Base-by-base conservation (phyloP, 2,888 invertebrate genomes). In the Cacoxenus indagator region DNA sequence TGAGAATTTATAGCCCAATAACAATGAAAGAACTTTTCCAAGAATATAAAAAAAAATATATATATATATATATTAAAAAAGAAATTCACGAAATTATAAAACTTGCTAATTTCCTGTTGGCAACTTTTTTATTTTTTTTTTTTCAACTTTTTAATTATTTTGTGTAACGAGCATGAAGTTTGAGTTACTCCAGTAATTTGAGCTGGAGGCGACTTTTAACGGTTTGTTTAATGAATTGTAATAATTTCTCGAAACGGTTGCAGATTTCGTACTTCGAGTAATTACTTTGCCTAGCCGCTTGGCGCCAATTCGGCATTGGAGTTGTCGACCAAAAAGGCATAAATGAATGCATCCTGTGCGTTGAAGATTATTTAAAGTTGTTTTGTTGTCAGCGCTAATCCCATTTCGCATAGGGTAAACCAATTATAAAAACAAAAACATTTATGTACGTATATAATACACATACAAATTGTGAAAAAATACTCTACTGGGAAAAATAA, bases 11-110 rank as follows among this genome's bases (percentile, higher is more conserved):
- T 37, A 37, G 37, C 37, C 8, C 37, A 37, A 14, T 9, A 31
- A 14, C 37, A 37, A 37, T 11, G n/a, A n/a, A n/a, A n/a, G n/a
- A n/a, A n/a, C 3, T 51, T 29, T 70, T 70, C 67, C 67, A 9
- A 67, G 67, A 74, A 74, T 66, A 5, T 4, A 51, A 51, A 51
- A 22, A n/a, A n/a, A n/a, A n/a, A n/a, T n/a, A n/a, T n/a, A n/a
- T 51, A 4, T 6, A 17, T 1, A 37, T 1, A 11, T 11, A 22
- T 19, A 51, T 17, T 51, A 19, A 5, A 17, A 9, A 51, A 51
- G 6, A 51, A 17, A 17, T 3, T 19, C 17, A 22, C 9, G 14
- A 48, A 3, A 48, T 17, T n/a, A 48, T 3, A n/a, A 51, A 51
- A 51, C 11, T 51, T 19, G 51, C 17, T 19, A 17, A 51, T 51